Evolutionary conservation across 2,888 invertebrate genomes (phyloP), one percentile per base, ranked within the genome.

Genomic region (Thecophora atra): DNA sequence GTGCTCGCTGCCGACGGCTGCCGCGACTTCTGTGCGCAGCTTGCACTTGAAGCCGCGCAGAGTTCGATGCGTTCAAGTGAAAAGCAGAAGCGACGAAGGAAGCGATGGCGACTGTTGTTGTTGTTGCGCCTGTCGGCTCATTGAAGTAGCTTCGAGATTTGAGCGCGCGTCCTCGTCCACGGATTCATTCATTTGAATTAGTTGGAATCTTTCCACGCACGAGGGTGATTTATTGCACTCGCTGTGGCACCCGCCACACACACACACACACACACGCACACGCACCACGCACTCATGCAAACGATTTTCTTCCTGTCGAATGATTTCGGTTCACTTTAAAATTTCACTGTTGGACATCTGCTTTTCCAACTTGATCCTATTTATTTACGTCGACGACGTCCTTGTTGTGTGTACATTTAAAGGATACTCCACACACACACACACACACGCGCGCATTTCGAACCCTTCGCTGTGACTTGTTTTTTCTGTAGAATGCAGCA

Each of bases 401-500:
- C 37, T 70, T 63, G 62, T 62, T 70, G n/a, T 62, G n/a, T 60
- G 24, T 58, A 58, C 58, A 58, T 69, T 58, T 56, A 44, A 69
- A 69, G 68, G 68, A 69, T 69, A 69, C 60, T 58, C 68, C 44
- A 60, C 37, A 37, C 68, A 58, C n/a, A n/a, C n/a, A n/a, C n/a
- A n/a, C n/a, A n/a, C n/a, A n/a, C n/a, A n/a, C n/a, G n/a, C n/a
- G n/a, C n/a, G n/a, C n/a, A n/a, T n/a, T n/a, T n/a, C n/a, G n/a
- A n/a, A n/a, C n/a, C n/a, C n/a, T n/a, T n/a, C n/a, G n/a, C n/a
- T n/a, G n/a, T n/a, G n/a, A n/a, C n/a, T n/a, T n/a, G n/a, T n/a
- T n/a, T n/a, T n/a, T n/a, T n/a, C n/a, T n/a, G n/a, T n/a, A n/a
- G n/a, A n/a, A n/a, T n/a, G n/a, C n/a, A n/a, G n/a, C n/a, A n/a